Evolutionary conservation across 2,888 invertebrate species (phyloP).

Genomic region (Diarsia dahlii): DNA sequence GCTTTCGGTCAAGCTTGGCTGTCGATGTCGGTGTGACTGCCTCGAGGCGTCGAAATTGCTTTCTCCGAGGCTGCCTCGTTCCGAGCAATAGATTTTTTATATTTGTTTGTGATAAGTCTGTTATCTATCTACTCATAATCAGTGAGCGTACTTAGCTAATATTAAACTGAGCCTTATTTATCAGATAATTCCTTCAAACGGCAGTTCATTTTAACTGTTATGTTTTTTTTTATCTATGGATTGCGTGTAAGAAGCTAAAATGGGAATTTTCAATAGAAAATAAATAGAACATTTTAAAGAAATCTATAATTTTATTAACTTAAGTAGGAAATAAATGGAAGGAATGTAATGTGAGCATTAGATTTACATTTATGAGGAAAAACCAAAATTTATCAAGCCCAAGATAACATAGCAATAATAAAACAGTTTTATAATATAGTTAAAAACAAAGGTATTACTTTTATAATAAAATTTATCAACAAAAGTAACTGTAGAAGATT

Average conservation of each 20-base stretch:
- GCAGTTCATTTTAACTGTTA: conserved; percentile 38
- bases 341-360: conserved; percentile 67
- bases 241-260: conserved; percentile 15
- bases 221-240: not conserved
- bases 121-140: conserved; percentile 42
- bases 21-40: not conserved
- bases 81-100: conserved; percentile 8
- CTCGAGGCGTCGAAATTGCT: conserved; percentile 2
- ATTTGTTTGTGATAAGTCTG: conserved; percentile 33
- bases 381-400: conserved; percentile 22
- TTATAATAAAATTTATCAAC: conserved; percentile 46
- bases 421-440: conserved; percentile 18
- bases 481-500: conserved; percentile 21
- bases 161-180: conserved; percentile 57
- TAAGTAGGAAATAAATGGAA: conserved; percentile 51
- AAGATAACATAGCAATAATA: conserved; percentile 18
- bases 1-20: not conserved
- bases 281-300: conserved; percentile 38
- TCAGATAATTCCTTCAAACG: conserved; percentile 43
- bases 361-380: conserved; percentile 32
- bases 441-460: conserved; percentile 21
- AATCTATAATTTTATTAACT: conserved; percentile 43
- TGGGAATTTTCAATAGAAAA: conserved; percentile 16
- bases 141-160: conserved; percentile 60
- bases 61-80: conserved; percentile 24